Evolutionary conservation across 2,797 vertebrate genomes (phyloP).

Genomic region (Halcyon badia): DNA sequence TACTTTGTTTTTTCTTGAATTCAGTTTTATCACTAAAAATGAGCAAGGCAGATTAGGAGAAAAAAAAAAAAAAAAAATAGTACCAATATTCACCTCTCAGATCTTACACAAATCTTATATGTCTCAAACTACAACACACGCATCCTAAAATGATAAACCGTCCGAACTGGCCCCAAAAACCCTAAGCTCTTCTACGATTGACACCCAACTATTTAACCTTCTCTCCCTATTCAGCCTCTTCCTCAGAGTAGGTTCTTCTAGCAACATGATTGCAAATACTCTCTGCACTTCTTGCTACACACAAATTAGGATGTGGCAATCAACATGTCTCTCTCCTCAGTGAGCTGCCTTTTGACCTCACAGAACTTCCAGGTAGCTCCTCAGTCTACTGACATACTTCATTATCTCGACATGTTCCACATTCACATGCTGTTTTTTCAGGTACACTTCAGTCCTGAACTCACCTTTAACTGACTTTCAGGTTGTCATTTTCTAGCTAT

Average conservation of each 20-base stretch:
- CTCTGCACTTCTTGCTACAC: not conserved
- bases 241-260: not conserved
- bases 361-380: not conserved
- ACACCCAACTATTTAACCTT: not conserved
- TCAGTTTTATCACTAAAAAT: not conserved
- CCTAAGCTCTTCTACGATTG: not conserved
- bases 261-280: not conserved
- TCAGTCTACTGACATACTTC: not conserved
- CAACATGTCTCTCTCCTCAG: not conserved
- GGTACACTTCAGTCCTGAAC: not conserved
- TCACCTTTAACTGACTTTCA: not conserved
- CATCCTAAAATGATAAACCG: not conserved
- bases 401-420: not conserved
- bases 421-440: not conserved
- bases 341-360: slow-evolving; percentile 30
- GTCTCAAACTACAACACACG: not conserved
- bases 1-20: not conserved
- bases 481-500: not conserved
- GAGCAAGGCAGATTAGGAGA: not conserved
- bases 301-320: slow-evolving; percentile 17
- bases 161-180: not conserved
- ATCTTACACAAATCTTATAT: not conserved
- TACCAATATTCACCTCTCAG: not conserved
- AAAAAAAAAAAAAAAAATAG: fast-evolving
- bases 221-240: not conserved